Evolutionary conservation across 2,113 vertebrate species (phyloP), one percentile per base, ranked within the genome.

Genomic region (Rissa tridactyla): DNA sequence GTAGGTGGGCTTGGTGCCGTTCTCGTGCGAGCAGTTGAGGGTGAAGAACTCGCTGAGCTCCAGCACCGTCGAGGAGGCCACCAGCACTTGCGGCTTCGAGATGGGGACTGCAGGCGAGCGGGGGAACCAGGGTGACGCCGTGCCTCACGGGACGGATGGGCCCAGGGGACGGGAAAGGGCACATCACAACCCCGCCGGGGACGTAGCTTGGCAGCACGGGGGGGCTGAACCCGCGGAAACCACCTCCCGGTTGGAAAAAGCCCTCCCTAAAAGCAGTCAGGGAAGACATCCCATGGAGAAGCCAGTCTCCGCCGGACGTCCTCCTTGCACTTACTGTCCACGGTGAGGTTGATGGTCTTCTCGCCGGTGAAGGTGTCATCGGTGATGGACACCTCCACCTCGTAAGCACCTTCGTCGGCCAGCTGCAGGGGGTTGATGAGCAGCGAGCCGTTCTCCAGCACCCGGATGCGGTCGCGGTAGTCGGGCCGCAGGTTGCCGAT

Each of bases 361-460:
- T 99, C 99, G 22, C 99, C 99, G 0, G 99, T 98, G 93, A 99
- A 99, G 4, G 98, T 99, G 84, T 99, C 99, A 0, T 99, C 99
- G 0, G 99, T 99, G 97, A 99, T 99, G 96, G 99, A 99, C 96
- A 99, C 99, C 98, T 99, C 99, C 44, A 99, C 99, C 42, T 99
- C 99, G 0, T 99, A 99, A 2, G 96, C 98, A 4, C 99, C 99
- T 38, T 99, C 99, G 1, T 99, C 99, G 0, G 98, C 96, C 68
- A 99, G 52, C 86, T 98, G 98, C 90, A 99, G 95, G 93, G 99
- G 99, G 82, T 99, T 99, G 78, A 99, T 98, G 72, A 99, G 98
- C 93, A 99, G 97, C 4, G 99, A 99, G 68, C 99, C 99, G 0
- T 99, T 99, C 94, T 99, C 99, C 44, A 99, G 99, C 71, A 99